Conservation (phyloP, 2,797 vertebrate genomes). For the Chelidonichthys spinosus region DNA sequence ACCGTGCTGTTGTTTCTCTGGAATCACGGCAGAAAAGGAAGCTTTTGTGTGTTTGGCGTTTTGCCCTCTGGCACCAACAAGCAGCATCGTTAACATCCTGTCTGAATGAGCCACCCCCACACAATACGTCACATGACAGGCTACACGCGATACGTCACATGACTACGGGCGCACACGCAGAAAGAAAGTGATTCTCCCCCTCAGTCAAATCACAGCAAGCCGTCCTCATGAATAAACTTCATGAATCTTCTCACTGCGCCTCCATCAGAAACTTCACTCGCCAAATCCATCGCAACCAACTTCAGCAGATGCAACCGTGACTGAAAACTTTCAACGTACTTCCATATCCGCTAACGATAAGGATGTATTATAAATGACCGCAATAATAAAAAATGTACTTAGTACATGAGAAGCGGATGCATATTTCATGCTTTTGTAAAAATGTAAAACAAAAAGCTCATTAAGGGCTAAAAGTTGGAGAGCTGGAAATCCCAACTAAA, state of each 20-base stretch:
- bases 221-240: conserved; percentile 43
- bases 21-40: conserved; percentile 47
- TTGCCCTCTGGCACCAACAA: conserved; percentile 64
- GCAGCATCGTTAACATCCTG: conserved; percentile 74
- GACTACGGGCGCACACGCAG: conserved; percentile 20
- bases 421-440: conserved; percentile 48
- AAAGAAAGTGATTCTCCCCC: conserved; percentile 39
- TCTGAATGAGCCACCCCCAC: conserved; percentile 68
- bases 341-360: conserved; percentile 45
- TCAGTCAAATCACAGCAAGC: conserved; percentile 38
- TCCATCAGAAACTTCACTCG: conserved; percentile 31
- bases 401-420: conserved; percentile 37
- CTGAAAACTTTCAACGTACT: conserved; percentile 27
- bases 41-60: conserved; percentile 50
- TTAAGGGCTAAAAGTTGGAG: conserved; percentile 26
- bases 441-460: conserved; percentile 25
- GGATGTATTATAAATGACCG: conserved; percentile 49
- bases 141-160: conserved; percentile 23
- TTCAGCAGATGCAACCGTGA: conserved; percentile 23
- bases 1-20: conserved; percentile 37
- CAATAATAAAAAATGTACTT: conserved; percentile 25
- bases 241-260: conserved; percentile 49
- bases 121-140: conserved; percentile 38
- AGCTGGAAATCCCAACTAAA: conserved; percentile 25
- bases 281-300: conserved; percentile 19